Conservation (phyloP, 2,888 invertebrate genomes). For the Spialia ferax region DNA sequence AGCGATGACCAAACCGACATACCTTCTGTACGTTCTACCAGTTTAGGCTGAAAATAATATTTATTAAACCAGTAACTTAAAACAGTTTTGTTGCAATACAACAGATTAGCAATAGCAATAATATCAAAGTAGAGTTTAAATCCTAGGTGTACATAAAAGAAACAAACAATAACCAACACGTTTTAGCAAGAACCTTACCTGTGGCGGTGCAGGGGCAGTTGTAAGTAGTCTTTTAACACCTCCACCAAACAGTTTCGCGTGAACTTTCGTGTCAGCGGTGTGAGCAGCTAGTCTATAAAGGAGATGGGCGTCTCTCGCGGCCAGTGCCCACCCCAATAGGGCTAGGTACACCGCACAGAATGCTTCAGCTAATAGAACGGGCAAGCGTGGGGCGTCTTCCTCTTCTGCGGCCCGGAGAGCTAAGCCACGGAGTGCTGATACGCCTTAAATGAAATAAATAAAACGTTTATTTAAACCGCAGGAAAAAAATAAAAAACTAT, state of each 20-base stretch:
- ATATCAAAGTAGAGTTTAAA: background rate
- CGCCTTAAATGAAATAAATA: constrained; percentile 79
- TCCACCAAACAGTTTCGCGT: constrained; percentile 95
- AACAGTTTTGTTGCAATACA: background rate
- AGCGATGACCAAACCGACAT: constrained; percentile 89
- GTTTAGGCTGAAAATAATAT: constrained; percentile 63
- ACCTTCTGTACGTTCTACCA: constrained; percentile 85
- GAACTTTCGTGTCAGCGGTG: constrained; percentile 91
- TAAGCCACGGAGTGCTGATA: constrained; percentile 96
- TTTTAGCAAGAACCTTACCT: constrained; percentile 53
- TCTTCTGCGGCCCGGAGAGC: constrained; percentile 98
- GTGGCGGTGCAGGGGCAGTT: constrained; percentile 88
- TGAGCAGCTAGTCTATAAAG: constrained; percentile 95
- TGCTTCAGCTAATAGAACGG: constrained; percentile 96
- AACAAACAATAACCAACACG: background rate
- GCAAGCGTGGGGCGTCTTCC: constrained; percentile 96
- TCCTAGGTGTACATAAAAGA: background rate
- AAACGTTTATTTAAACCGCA: background rate
- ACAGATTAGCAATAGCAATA: no score
- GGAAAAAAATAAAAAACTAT: background rate
- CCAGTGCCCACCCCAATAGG: constrained; percentile 96
- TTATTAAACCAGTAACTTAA: background rate
- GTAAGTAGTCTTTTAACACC: constrained; percentile 95
- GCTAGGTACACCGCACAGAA: constrained; percentile 98
- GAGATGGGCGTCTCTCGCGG: constrained; percentile 97